These are phyloP conservation scores for Mustela nigripes DNA, from an alignment of 2,113 vertebrate genomes.

Conservation along the genomic window DNA sequence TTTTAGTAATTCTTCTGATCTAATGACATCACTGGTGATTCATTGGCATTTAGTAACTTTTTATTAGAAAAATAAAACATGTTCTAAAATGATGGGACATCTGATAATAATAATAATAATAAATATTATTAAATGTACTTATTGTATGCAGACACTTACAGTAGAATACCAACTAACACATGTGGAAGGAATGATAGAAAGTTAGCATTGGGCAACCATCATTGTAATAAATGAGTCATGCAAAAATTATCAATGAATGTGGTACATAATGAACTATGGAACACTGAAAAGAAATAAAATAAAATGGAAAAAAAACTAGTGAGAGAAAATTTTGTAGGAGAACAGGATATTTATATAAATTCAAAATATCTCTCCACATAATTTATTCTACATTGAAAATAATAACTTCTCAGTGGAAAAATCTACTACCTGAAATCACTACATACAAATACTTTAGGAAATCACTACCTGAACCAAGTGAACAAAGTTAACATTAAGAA, in stretches of 20 bases:
- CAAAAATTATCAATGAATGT: background rate
- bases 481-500: background rate
- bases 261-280: background rate
- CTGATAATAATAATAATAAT: conserved; percentile 28
- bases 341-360: background rate
- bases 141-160: background rate
- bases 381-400: background rate
- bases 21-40: background rate
- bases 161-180: background rate
- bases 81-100: background rate
- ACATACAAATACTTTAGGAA: background rate
- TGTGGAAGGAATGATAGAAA: conserved; percentile 1
- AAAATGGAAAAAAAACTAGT: background rate
- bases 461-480: background rate
- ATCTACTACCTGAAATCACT: too few relatives aligned
- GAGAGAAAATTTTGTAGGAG: background rate
- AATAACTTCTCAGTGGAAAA: conserved; percentile 7
- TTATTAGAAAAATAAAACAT: background rate
- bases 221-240: background rate
- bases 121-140: background rate
- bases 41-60: background rate
- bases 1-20: background rate
- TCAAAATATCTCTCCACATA: background rate
- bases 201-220: conserved; percentile 22
- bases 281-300: too few relatives aligned